These are phyloP conservation scores for Eulemur rubriventer DNA, from an alignment of 2,797 vertebrate species.

Conservation along the genomic window DNA sequence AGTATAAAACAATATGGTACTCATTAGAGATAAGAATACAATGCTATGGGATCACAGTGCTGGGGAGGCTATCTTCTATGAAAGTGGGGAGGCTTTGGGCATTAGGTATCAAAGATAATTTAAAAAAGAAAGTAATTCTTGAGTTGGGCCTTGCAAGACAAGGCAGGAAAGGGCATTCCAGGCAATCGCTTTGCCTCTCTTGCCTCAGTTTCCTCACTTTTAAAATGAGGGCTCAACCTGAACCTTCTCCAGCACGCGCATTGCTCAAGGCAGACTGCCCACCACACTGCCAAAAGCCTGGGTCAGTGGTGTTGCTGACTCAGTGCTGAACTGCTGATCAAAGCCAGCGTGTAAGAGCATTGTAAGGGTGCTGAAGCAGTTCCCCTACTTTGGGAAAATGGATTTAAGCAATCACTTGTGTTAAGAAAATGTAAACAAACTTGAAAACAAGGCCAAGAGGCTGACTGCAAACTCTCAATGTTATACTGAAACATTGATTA, in stretches of 20 bases:
- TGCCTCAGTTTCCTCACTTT: background rate
- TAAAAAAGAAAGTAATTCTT: background rate
- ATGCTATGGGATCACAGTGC: background rate
- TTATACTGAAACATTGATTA: background rate
- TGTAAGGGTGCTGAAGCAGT: background rate
- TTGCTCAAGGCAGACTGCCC: rapidly evolving
- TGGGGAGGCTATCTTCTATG: background rate
- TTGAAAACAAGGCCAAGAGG: background rate
- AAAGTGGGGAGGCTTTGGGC: background rate
- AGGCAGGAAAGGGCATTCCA: background rate
- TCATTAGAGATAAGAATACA: background rate
- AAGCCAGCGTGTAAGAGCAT: too few species aligned
- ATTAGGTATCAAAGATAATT: background rate
- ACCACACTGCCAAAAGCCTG: too few species aligned
- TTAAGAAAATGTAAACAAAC: background rate
- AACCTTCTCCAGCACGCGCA: background rate
- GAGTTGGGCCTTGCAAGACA: background rate
- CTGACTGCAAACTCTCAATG: background rate
- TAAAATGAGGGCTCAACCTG: background rate
- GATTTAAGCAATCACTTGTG: background rate
- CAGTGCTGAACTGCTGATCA: background rate
- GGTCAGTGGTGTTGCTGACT: rapidly evolving
- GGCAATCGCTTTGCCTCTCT: background rate
- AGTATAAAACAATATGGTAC: background rate
- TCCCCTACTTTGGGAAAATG: background rate